phyloP scores from a whole-genome alignment of 2,888 invertebrate species.

The Drosophila meridiana region DNA sequence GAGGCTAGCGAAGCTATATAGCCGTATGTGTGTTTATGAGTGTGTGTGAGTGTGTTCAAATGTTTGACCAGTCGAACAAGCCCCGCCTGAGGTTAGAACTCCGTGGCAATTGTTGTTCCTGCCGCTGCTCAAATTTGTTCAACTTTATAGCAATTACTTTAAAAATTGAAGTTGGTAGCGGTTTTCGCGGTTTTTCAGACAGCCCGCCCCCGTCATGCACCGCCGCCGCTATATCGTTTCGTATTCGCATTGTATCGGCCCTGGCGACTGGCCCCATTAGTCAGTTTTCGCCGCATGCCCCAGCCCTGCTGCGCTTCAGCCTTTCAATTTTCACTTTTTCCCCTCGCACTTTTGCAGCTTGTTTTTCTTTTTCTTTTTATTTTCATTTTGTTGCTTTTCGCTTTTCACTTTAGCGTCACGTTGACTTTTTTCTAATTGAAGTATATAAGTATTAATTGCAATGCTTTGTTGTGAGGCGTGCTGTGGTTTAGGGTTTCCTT shows the following conservation, averaged over 20 bases:
- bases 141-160: constrained; percentile 81
- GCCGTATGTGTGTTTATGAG: constrained; percentile 25
- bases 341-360: constrained; percentile 12
- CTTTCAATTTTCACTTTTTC: constrained; percentile 77
- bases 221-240: constrained; percentile 13
- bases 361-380: constrained; percentile 12
- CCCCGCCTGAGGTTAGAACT: constrained; percentile 78
- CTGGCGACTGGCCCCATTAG: constrained; percentile 68
- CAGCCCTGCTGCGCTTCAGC: constrained; percentile 33
- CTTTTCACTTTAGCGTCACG: constrained; percentile 54
- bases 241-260: constrained; percentile 35
- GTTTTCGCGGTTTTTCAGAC: constrained; percentile 68
- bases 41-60: constrained; percentile 52
- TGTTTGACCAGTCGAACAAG: constrained; percentile 61
- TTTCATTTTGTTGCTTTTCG: constrained; percentile 3
- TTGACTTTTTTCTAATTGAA: constrained; percentile 73
- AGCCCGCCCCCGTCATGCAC: not conserved
- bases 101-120: constrained; percentile 47
- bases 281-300: constrained; percentile 44
- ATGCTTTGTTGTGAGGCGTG: constrained; percentile 71
- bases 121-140: constrained; percentile 61
- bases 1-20: constrained; percentile 44
- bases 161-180: constrained; percentile 80
- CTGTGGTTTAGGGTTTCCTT: constrained; percentile 54
- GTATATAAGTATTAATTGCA: constrained; percentile 80